phyloP scores from a whole-genome alignment of 2,113 vertebrate species.

The Nicator chloris region DNA sequence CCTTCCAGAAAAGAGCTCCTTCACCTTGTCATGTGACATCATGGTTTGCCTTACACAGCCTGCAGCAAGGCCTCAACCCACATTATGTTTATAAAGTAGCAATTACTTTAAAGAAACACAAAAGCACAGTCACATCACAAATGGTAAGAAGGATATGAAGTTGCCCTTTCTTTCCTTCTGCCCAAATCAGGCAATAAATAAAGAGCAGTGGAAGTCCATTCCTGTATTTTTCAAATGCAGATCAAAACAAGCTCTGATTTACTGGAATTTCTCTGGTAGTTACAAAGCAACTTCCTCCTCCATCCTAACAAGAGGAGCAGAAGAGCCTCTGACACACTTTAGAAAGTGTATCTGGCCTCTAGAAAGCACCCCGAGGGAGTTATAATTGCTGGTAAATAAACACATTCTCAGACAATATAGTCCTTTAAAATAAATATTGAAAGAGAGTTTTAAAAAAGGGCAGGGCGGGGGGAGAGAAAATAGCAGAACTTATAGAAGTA shows the following conservation, averaged over 20 bases:
- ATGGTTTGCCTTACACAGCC: not conserved
- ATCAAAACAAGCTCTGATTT: not conserved
- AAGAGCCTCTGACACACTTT: conserved; percentile 14
- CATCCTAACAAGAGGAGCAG: not conserved
- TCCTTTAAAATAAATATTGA: not conserved
- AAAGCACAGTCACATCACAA: not conserved
- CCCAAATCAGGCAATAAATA: not conserved
- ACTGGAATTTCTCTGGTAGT: not conserved
- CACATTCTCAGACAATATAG: not conserved
- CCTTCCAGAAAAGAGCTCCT: not conserved
- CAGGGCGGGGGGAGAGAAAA: not conserved
- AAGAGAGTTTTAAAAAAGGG: not conserved
- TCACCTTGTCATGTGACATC: not conserved
- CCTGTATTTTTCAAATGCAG: not conserved
- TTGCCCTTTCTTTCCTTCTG: not conserved
- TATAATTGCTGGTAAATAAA: not conserved
- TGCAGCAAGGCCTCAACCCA: not conserved
- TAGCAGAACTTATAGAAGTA: not conserved
- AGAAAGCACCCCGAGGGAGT: not conserved
- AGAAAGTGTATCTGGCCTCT: no score
- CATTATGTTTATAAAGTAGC: not conserved
- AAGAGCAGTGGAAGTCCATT: not conserved
- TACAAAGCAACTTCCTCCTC: not conserved
- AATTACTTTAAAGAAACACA: not conserved
- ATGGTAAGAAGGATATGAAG: not conserved